Evolutionary conservation across 2,797 vertebrate species (phyloP), one percentile per base, ranked within the genome.

Genomic region (Cygnus olor): DNA sequence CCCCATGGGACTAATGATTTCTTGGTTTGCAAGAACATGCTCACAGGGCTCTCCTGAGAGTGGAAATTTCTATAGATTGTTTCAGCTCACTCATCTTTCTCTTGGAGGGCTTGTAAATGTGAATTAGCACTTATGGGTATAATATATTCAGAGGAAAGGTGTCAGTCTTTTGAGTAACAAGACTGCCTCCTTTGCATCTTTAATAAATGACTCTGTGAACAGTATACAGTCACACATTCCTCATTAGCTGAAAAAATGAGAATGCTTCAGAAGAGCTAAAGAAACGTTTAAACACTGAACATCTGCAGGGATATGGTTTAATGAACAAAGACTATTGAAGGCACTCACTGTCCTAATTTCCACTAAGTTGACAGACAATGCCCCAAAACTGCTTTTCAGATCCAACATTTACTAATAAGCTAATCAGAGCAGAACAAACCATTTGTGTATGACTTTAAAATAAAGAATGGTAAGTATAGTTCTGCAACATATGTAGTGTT

Each of bases 381-480:
- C 97, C 97, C 97, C 92, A 96, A 97, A 98, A 98, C 96, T 97
- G 95, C 97, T 95, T 97, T 97, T 97, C 96, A 98, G 93, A 97
- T 97, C 95, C 96, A 97, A 93, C 97, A 97, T 96, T 96, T 97
- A 97, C 97, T 96, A 97, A 98, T 98, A 98, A 97, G 97, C 95
- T 98, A 98, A 98, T 98, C 95, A 97, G 97, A 98, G 98, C 98
- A 98, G 97, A 98, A 98, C 97, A 97, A 97, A 86, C 91, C 93
- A 94, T 97, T 96, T 94, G 88, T 73, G 71, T 96, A 88, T 95
- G 95, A 96, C 86, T 96, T 97, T 78, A 96, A 95, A 97, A 92
- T 69, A 96, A 88, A 95, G 84, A 97, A 94, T 82, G 90, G 70
- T 94, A 97, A 95, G 73, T 96, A 94, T 30, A 60, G 91, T 72